Base-by-base conservation (phyloP, 2,797 vertebrate genomes). In the Clamator glandarius region DNA sequence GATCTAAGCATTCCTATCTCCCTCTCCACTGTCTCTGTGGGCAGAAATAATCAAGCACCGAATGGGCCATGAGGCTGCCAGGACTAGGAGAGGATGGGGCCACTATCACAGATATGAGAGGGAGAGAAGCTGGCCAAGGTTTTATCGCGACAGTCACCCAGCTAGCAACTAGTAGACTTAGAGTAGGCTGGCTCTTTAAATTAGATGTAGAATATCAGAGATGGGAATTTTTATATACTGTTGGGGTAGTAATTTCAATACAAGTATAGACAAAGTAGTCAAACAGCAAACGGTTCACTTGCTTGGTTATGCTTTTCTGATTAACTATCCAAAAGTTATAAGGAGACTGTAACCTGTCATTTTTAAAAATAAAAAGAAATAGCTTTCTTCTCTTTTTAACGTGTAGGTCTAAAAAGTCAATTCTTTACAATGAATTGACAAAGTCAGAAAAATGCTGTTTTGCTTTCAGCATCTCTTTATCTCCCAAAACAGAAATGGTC, bases 1-100 rank as follows among this genome's bases (percentile, higher is more conserved):
- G 86, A 95, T 95, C 84, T 95, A 95, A 95, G 90, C 90, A 89
- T 94, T 95, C 84, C 84, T 92, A 31, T 92, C 81, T 93, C 44
- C 11, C n/a, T 78, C 54, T 84, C 73, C 62, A 74, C 41, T 88
- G 55, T 44, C 69, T 96, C 63, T 62, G 76, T 9, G 52, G 59
- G 79, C 69, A 94, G 83, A 91, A 92, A 61, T 74, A 84, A 68
- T 69, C 50, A 64, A 86, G 63, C 21, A 70, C 21, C 64, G 48
- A 90, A 57, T 35, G 54, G 44, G 21, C 36, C 77, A 79, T 70
- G 67, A 92, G 42, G 74, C 36, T 89, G 63, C 61, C 85, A 86
- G 77, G 41, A 92, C 12, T 6, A 9, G n/a, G 19, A 57, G 12
- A 95, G 36, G 74, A 87, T 82, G 70, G 90, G 33, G 21, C 41